phyloP scores from a whole-genome alignment of 2,113 vertebrate genomes.

The Oenanthe melanoleuca region DNA sequence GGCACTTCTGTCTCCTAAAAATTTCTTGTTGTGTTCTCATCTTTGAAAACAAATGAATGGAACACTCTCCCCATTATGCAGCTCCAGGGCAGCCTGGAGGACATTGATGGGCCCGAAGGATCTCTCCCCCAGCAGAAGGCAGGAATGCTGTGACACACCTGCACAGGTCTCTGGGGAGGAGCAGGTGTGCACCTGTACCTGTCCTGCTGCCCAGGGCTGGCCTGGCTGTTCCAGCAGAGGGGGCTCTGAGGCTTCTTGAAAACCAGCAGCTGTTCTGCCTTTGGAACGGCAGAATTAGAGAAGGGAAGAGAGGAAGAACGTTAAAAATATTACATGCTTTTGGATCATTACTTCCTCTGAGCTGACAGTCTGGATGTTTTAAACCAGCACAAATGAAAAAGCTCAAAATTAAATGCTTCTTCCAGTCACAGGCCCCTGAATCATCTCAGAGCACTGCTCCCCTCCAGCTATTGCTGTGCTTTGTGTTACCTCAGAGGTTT shows the following conservation, averaged over 20 bases:
- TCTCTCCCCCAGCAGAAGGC: neutral
- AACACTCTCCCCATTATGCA: neutral
- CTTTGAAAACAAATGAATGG: neutral
- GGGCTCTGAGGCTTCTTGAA: neutral
- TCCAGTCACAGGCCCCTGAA: neutral
- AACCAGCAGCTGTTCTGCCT: neutral
- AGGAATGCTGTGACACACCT: fast-evolving
- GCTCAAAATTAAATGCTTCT: neutral
- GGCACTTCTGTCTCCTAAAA: neutral
- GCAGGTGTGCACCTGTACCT: neutral
- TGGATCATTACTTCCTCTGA: neutral
- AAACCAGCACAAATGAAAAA: neutral
- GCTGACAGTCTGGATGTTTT: neutral
- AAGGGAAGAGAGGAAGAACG: neutral
- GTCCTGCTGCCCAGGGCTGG: fast-evolving
- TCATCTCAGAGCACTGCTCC: neutral
- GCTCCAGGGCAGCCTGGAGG: neutral
- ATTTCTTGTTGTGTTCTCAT: neutral
- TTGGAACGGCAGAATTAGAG: neutral
- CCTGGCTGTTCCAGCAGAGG: slow-evolving; percentile 11
- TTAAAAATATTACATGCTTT: neutral
- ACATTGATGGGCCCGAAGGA: fast-evolving
- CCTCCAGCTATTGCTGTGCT: neutral
- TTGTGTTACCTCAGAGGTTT: neutral
- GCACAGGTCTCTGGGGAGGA: neutral